Conservation (phyloP, 2,797 vertebrate species). For the Sebastes diaconus region DNA sequence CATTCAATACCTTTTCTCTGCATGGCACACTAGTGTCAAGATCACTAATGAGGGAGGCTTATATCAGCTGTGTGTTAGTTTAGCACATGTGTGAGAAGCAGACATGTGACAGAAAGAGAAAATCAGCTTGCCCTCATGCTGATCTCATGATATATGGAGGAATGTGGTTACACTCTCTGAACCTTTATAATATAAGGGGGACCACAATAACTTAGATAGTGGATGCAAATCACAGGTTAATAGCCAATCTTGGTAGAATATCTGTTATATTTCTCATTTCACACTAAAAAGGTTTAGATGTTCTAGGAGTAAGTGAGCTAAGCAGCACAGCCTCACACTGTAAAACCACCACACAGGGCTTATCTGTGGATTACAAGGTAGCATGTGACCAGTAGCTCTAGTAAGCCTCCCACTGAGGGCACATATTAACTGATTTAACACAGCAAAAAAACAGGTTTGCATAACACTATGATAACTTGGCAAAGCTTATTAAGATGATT, state of each 20-base stretch:
- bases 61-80: slow-evolving; percentile 44
- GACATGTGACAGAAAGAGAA: slow-evolving; percentile 33
- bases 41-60: slow-evolving; percentile 15
- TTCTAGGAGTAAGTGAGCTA: not conserved
- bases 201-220: accelerated
- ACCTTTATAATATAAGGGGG: not conserved
- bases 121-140: slow-evolving; percentile 9
- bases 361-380: slow-evolving; percentile 74
- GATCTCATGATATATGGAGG: slow-evolving; percentile 56
- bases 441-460: not conserved
- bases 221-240: not conserved
- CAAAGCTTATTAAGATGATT: too few species aligned
- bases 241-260: accelerated
- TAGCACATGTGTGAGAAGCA: slow-evolving; percentile 30
- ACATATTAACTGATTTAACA: not conserved
- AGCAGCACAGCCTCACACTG: not conserved
- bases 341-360: slow-evolving; percentile 58
- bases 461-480: not conserved
- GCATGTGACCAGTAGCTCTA: slow-evolving; percentile 69
- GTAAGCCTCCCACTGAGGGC: slow-evolving; percentile 30
- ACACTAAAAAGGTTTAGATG: not conserved
- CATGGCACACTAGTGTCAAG: not conserved
- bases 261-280: not conserved
- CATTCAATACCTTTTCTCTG: not conserved
- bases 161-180: slow-evolving; percentile 23